Evolutionary conservation across 2,888 invertebrate genomes (phyloP), one percentile per base, ranked within the genome.

Genomic region (Sminthurides aquaticus): DNA sequence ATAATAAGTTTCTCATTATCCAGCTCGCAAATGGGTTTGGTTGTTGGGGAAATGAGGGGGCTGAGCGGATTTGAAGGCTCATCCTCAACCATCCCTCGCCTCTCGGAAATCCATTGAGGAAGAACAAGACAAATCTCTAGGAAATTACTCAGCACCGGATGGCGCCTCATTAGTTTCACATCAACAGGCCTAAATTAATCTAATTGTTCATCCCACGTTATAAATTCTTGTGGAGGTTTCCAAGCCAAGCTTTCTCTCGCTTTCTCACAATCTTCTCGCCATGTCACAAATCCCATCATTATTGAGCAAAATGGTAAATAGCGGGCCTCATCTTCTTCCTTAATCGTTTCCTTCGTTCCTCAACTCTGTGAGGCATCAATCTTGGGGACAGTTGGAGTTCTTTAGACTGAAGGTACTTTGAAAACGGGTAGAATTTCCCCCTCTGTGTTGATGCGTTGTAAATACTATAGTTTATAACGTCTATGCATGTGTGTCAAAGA

Each of bases 71-170:
- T n/a, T n/a, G n/a, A n/a, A n/a, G n/a, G n/a, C n/a, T n/a, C n/a
- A n/a, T n/a, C n/a, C n/a, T n/a, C n/a, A n/a, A n/a, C n/a, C n/a
- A n/a, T n/a, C n/a, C n/a, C n/a, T n/a, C n/a, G n/a, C n/a, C n/a
- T 34, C 43, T 34, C 43, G 43, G 43, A 34, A 34, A 34, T 15
- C 43, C 43, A 34, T 34, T 34, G 43, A 34, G 43, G 8, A 34
- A 34, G 8, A 34, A 34, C 43, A 34, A 34, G 43, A 34, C 43
- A 34, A 34, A 34, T 34, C 43, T 34, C 43, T 34, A 15, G 8
- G 5, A 34, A 34, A 34, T 34, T 34, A 34, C 43, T 34, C 43
- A 34, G 43, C 43, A 25, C 43, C 52, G 59, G 60, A 57, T 64
- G 52, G 52, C 52, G 52, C 52, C 52, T 52, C 52, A 52, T 52